phyloP scores from a whole-genome alignment of 2,888 invertebrate genomes.

The Machimus atricapillus region DNA sequence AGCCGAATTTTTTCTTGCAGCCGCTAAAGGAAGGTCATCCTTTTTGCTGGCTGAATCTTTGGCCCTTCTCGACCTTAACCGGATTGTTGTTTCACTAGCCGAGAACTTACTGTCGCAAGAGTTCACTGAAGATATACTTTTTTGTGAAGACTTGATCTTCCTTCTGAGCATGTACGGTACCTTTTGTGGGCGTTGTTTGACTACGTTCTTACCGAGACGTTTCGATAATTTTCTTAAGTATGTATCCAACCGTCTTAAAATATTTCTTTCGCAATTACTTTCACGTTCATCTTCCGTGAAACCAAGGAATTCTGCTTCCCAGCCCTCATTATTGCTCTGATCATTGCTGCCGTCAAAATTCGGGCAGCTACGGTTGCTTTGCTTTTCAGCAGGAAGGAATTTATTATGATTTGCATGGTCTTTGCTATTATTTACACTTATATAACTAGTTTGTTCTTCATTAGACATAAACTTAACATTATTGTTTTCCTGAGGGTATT shows the following conservation, averaged over 20 bases:
- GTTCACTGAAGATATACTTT: neutral
- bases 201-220: neutral
- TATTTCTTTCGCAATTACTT: neutral
- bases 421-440: slow-evolving; percentile 10
- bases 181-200: neutral
- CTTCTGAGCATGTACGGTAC: neutral
- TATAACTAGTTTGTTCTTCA: slow-evolving; percentile 29
- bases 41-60: slow-evolving; percentile 5
- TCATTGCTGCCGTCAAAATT: neutral
- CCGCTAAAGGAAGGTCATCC: neutral
- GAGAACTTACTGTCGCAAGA: neutral
- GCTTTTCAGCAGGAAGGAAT: neutral
- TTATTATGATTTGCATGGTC: neutral
- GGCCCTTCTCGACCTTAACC: neutral
- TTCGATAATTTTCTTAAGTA: neutral
- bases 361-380: neutral
- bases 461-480: slow-evolving; percentile 31
- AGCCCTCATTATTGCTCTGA: neutral
- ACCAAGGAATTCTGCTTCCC: slow-evolving; percentile 2
- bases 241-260: neutral
- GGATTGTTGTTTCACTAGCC: neutral
- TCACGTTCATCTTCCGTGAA: slow-evolving; percentile 10
- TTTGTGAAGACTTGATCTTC: neutral
- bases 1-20: neutral
- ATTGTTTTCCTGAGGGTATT: slow-evolving; percentile 38